phyloP scores from a whole-genome alignment of 2,113 vertebrate species.

The Lates calcarifer region DNA sequence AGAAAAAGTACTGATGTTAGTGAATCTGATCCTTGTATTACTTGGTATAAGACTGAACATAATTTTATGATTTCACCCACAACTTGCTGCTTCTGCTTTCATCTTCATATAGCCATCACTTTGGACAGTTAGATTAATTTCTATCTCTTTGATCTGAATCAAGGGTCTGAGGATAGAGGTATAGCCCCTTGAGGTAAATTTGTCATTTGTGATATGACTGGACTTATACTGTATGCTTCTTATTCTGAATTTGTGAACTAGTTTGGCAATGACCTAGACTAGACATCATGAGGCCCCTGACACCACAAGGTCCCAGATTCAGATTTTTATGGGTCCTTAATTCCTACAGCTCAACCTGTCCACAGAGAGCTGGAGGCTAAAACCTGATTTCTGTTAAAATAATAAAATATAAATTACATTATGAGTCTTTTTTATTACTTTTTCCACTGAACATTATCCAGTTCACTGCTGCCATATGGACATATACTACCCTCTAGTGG shows the following conservation, averaged over 20 bases:
- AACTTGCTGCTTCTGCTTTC: neutral
- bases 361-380: neutral
- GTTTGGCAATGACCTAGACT: neutral
- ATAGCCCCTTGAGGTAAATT: neutral
- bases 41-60: neutral
- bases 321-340: neutral
- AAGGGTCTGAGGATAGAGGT: neutral
- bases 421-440: neutral
- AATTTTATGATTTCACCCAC: neutral
- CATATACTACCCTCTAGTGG: constrained; percentile 71
- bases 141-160: neutral
- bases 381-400: neutral
- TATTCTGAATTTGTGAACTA: neutral
- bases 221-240: neutral
- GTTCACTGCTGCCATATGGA: neutral
- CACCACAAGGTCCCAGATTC: neutral
- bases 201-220: neutral
- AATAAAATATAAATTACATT: neutral
- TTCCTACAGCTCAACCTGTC: neutral
- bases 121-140: neutral
- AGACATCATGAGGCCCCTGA: neutral
- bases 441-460: neutral
- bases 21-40: neutral
- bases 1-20: neutral
- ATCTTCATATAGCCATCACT: neutral